These are phyloP conservation scores for Chlorodrepanis virens DNA, from an alignment of 2,113 vertebrate species.

Conservation along the genomic window DNA sequence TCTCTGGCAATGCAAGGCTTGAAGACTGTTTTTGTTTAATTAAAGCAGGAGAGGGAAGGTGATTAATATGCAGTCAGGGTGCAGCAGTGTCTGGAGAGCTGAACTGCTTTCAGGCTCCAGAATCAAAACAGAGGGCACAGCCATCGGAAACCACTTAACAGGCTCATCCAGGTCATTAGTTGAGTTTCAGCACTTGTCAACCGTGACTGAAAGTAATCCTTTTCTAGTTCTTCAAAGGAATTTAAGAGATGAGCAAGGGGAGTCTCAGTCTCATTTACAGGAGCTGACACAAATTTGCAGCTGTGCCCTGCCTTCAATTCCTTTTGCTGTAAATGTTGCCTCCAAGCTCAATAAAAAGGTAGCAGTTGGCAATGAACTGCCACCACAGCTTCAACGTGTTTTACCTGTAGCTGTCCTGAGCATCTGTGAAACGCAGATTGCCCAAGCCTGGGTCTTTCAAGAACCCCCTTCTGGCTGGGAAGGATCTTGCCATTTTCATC, in stretches of 20 bases:
- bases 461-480: not conserved
- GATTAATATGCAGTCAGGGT: not conserved
- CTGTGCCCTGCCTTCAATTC: not conserved
- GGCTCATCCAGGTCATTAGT: not conserved
- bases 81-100: not conserved
- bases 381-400: not conserved
- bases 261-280: not conserved
- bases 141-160: not conserved
- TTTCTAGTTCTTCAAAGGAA: not conserved
- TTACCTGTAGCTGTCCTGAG: not conserved
- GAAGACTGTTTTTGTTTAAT: not conserved
- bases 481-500: not conserved
- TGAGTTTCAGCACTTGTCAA: slow-evolving; percentile 8
- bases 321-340: not conserved
- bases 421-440: not conserved
- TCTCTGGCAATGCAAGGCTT: not conserved
- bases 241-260: not conserved
- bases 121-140: not conserved
- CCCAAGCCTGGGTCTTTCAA: not conserved
- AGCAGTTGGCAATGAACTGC: not conserved
- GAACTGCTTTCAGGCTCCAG: not conserved
- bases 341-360: not conserved
- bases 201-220: not conserved
- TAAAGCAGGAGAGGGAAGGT: not conserved
- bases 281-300: slow-evolving; percentile 24